Conservation (phyloP, 2,888 invertebrate species). For the Aleiodes leptofemur region DNA sequence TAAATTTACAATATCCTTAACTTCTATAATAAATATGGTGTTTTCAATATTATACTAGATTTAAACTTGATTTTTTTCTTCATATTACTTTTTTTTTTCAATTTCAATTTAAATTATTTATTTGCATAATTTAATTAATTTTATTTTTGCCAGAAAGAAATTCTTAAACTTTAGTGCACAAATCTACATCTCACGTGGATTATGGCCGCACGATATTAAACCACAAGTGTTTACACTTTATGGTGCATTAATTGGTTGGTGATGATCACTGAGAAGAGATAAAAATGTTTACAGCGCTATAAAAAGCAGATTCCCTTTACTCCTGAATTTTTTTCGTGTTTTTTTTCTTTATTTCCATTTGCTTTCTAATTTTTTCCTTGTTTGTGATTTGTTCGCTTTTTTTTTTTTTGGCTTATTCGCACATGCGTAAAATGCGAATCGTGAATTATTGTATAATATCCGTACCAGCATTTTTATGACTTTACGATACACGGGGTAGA, state of each 20-base stretch:
- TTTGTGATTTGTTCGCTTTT: not conserved
- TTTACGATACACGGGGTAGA: conserved; percentile 3
- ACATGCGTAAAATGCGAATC: conserved; percentile 4
- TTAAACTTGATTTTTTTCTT: conserved; percentile 3
- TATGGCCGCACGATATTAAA: conserved; percentile 47
- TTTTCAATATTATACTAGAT: conserved; percentile 44
- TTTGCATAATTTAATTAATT: conserved; percentile 35
- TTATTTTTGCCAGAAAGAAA: conserved; percentile 27
- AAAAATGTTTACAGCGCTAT: conserved; percentile 65
- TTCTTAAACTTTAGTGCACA: conserved; percentile 17
- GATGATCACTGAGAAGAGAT: conserved; percentile 51
- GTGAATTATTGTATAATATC: conserved; percentile 1
- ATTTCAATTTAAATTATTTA: not conserved
- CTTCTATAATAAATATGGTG: conserved; percentile 54
- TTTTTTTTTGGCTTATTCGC: conserved; percentile 38
- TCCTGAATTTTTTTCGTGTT: conserved; percentile 50
- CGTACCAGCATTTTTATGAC: conserved; percentile 4
- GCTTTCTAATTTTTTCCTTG: conserved; percentile 31
- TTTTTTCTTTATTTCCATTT: not conserved
- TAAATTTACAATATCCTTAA: conserved; percentile 38
- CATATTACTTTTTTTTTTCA: not conserved
- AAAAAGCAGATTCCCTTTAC: conserved; percentile 55
- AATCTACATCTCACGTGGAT: conserved; percentile 25
- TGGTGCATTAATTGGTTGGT: conserved; percentile 62
- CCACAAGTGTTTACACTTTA: conserved; percentile 57